These are phyloP conservation scores for Drosophila paracracens DNA, from an alignment of 2,888 invertebrate species.

Conservation along the genomic window DNA sequence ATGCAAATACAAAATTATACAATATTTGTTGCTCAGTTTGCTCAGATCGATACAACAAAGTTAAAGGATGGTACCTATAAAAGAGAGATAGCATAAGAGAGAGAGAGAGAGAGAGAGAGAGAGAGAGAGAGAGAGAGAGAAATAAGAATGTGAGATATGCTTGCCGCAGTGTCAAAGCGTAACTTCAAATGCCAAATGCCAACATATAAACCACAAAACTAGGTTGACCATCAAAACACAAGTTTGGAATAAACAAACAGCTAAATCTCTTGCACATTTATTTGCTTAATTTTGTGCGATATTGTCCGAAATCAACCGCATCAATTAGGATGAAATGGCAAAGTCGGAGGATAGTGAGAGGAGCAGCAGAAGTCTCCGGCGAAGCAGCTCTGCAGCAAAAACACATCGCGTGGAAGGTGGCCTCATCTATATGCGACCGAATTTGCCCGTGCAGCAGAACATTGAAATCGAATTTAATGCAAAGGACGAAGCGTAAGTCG, in stretches of 20 bases:
- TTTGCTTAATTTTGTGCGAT: slow-evolving; percentile 15
- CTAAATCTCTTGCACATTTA: slow-evolving; percentile 42
- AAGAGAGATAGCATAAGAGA: neutral
- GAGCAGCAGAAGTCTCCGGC: slow-evolving; percentile 27
- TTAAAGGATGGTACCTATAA: neutral
- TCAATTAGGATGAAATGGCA: slow-evolving; percentile 65
- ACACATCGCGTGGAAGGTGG: slow-evolving; percentile 85
- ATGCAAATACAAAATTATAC: neutral
- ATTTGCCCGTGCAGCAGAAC: slow-evolving; percentile 84
- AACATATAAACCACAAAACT: slow-evolving; percentile 34
- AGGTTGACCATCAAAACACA: slow-evolving; percentile 25
- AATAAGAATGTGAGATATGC: neutral
- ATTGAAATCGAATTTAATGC: slow-evolving; percentile 86
- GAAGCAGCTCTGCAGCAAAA: slow-evolving; percentile 51
- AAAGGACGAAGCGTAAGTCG: slow-evolving; percentile 87
- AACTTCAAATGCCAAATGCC: slow-evolving; percentile 30
- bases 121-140: neutral
- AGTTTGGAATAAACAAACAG: slow-evolving; percentile 33
- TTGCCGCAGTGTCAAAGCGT: neutral
- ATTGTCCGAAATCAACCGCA: slow-evolving; percentile 29
- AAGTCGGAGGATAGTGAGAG: slow-evolving; percentile 57
- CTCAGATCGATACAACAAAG: neutral
- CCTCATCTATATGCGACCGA: slow-evolving; percentile 86
- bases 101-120: neutral
- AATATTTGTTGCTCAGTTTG: neutral